Evolutionary conservation across 2,797 vertebrate genomes (phyloP), one percentile per base, ranked within the genome.

Genomic region (Sebastes nivosus): DNA sequence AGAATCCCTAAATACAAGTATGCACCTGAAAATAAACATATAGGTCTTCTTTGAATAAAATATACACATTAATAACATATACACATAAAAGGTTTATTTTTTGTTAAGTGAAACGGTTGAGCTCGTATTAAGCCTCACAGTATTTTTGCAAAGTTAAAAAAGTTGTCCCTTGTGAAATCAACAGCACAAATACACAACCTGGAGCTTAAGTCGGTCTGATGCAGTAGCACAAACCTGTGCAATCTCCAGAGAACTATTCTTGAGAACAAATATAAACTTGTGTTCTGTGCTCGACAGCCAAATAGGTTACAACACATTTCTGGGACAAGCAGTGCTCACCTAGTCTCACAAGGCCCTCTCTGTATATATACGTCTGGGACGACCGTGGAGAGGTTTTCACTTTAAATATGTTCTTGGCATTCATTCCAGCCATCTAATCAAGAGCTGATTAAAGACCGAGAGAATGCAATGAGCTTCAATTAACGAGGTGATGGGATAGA

Each of bases 221-320:
- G 72, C 61, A 57, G 6, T 4, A 55, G 54, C 71, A 84, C 75
- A 78, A 71, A 64, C 34, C 75, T 81, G 38, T 76, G 64, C 27
- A 12, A 22, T 85, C 88, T 82, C 80, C 63, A 57, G 88, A 87
- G 88, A 81, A 71, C 72, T 29, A 7, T 72, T 82, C 87, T 77
- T 75, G 46, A 82, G 82, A 90, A 66, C 75, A 77, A 90, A 93
- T 76, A 69, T 78, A 84, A 88, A 88, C 75, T 82, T 87, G 36
- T 72, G 59, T 50, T 79, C 30, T 63, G 8, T 29, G 22, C 55
- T 85, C 60, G 12, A 70, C 81, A 81, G 81, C 71, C 55, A 85
- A 85, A 79, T 22, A 80, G 79, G 59, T 72, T 75, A 34, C 75
- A 83, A 52, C 82, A 77, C 82, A 84, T 66, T 78, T 81, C 83